Conservation (phyloP, 2,113 vertebrate genomes). For the Podarcis raffonei region DNA sequence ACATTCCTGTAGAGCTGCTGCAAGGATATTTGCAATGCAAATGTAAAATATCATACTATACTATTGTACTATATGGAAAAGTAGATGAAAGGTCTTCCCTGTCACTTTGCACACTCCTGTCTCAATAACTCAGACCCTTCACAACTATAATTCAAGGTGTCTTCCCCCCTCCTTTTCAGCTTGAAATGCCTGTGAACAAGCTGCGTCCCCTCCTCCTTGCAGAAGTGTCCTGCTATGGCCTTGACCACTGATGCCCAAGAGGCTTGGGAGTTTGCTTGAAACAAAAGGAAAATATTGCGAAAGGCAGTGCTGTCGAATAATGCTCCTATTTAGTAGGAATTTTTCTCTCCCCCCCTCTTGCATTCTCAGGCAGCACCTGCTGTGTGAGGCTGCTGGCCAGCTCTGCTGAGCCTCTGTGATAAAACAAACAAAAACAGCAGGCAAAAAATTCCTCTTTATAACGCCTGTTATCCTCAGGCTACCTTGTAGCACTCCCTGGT, state of each 20-base stretch:
- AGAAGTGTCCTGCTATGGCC: constrained; percentile 65
- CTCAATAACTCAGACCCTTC: background rate
- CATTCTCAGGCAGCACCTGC: constrained; percentile 77
- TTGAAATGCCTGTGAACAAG: constrained; percentile 62
- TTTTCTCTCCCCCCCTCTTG: constrained; percentile 70
- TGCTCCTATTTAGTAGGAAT: constrained; percentile 76
- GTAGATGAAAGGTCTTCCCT: background rate
- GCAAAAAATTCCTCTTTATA: constrained; percentile 75
- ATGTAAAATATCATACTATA: background rate
- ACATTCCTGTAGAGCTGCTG: background rate
- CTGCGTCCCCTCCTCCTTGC: constrained; percentile 58
- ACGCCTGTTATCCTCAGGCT: constrained; percentile 76
- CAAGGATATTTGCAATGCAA: background rate
- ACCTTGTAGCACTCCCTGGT: constrained; percentile 65
- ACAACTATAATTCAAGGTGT: constrained; percentile 53
- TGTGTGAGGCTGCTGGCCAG: constrained; percentile 73
- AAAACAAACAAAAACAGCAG: constrained; percentile 78
- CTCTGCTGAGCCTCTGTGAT: constrained; percentile 73
- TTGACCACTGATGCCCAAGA: constrained; percentile 64
- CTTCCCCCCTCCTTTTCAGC: constrained; percentile 45
- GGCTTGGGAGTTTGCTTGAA: constrained; percentile 68
- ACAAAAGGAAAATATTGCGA: constrained; percentile 74
- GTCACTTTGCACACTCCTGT: background rate
- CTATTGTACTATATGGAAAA: background rate
- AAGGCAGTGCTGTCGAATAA: constrained; percentile 74